These are phyloP conservation scores for Enteromius thamalakanensis DNA, from an alignment of 2,797 vertebrate genomes.

Conservation along the genomic window DNA sequence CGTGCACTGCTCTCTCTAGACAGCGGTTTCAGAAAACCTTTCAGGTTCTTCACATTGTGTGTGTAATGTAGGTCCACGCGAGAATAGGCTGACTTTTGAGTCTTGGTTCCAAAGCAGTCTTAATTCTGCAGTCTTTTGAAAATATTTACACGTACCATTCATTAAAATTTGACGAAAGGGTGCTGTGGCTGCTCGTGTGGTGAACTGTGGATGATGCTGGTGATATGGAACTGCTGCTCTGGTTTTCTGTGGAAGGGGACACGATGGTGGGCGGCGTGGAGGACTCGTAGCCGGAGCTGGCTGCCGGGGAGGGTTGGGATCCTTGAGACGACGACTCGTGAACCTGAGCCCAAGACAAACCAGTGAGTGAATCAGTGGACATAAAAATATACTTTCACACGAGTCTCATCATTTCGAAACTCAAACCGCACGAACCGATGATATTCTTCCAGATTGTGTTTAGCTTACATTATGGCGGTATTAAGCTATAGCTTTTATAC, in stretches of 20 bases:
- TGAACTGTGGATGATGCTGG: constrained; percentile 94
- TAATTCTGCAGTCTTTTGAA: constrained; percentile 88
- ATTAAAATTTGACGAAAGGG: constrained; percentile 99
- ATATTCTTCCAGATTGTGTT: background rate
- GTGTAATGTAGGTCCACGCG: constrained; percentile 79
- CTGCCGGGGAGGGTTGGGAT: constrained; percentile 95
- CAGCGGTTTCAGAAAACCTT: constrained; percentile 73
- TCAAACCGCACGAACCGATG: background rate
- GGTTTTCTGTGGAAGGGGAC: constrained; percentile 97
- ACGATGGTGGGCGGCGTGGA: constrained; percentile 98
- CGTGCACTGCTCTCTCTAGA: constrained; percentile 80
- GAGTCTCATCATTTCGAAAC: background rate
- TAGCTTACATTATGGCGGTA: background rate
- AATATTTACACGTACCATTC: constrained; percentile 99
- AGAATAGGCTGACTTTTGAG: constrained; percentile 79
- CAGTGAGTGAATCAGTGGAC: background rate
- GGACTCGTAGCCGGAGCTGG: constrained; percentile 98
- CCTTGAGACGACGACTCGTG: constrained; percentile 93
- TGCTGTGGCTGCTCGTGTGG: constrained; percentile 96
- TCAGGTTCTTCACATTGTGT: constrained; percentile 63
- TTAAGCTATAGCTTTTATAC: background rate
- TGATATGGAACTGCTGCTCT: constrained; percentile 96
- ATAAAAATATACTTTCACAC: background rate
- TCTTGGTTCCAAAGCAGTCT: constrained; percentile 83
- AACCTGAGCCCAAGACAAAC: constrained; percentile 80